phyloP scores from a whole-genome alignment of 2,113 vertebrate genomes.

The Lampris incognitus region DNA sequence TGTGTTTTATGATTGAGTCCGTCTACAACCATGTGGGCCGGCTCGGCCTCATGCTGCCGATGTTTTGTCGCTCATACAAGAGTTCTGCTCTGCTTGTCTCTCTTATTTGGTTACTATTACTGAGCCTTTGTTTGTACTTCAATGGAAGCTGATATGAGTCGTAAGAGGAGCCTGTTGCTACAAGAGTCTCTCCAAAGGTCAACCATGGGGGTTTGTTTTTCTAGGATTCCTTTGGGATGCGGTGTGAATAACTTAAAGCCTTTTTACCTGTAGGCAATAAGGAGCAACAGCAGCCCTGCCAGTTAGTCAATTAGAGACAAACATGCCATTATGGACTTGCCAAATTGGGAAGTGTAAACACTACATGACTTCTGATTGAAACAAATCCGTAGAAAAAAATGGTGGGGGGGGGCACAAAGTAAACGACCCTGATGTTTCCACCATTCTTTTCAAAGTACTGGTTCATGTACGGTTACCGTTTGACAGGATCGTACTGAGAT shows the following conservation, averaged over 20 bases:
- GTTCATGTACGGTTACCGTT: background rate
- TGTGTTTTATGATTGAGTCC: conserved; percentile 31
- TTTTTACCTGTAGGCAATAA: conserved; percentile 72
- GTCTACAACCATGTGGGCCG: conserved; percentile 19
- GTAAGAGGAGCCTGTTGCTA: conserved; percentile 82
- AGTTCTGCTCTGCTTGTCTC: conserved; percentile 63
- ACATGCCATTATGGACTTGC: conserved; percentile 60
- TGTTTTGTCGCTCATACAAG: conserved; percentile 25
- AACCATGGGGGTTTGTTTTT: conserved; percentile 81
- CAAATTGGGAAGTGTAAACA: conserved; percentile 58
- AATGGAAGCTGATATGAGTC: conserved; percentile 78
- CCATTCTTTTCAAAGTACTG: background rate
- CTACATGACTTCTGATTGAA: conserved; percentile 36
- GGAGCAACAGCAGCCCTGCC: conserved; percentile 66
- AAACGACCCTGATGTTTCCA: background rate
- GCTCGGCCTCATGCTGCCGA: conserved; percentile 29
- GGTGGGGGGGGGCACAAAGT: background rate
- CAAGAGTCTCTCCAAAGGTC: conserved; percentile 83
- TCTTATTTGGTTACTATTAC: conserved; percentile 77
- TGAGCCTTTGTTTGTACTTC: conserved; percentile 77
- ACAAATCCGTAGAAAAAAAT: conserved; percentile 2
- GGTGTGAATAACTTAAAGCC: conserved; percentile 62
- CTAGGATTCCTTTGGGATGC: conserved; percentile 66
- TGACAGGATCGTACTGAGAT: background rate
- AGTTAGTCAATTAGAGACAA: conserved; percentile 73